Percentiles rank a stretch among this genome's conserved stretches.
Conservation (phyloP, 2,113 vertebrate species). For the Pantherophis guttatus region DNA sequence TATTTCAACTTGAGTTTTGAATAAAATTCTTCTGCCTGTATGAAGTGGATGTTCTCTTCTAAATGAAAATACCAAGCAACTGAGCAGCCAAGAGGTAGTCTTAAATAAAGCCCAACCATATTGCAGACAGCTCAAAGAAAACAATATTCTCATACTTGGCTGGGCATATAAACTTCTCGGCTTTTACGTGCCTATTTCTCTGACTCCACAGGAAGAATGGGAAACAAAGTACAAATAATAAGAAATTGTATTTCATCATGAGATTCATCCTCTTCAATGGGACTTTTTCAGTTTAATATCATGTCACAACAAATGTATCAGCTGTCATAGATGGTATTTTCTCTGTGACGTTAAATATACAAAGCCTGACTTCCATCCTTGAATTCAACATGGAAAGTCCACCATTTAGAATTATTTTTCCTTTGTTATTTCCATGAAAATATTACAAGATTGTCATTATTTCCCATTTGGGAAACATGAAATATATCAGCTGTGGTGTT, state of each 20-base stretch:
- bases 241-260: slow-evolving; percentile 44
- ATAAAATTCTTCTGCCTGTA: fast-evolving
- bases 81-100: neutral
- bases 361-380: slow-evolving; percentile 28
- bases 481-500: neutral
- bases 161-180: slow-evolving; percentile 34
- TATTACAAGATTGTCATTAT: slow-evolving; percentile 34
- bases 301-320: neutral
- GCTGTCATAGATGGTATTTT: slow-evolving; percentile 41
- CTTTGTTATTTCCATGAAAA: slow-evolving; percentile 51
- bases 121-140: slow-evolving; percentile 28
- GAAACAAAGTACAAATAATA: slow-evolving; percentile 49
- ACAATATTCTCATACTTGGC: neutral
- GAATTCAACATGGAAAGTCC: slow-evolving; percentile 42
- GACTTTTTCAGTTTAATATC: slow-evolving; percentile 23
- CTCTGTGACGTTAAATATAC: slow-evolving; percentile 43
- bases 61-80: neutral
- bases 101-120: neutral
- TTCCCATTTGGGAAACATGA: slow-evolving; percentile 33
- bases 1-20: neutral
- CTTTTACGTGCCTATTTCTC: slow-evolving; percentile 28
- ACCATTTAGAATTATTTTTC: slow-evolving; percentile 30
- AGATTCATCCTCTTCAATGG: slow-evolving; percentile 25
- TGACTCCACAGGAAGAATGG: slow-evolving; percentile 45
- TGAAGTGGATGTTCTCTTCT: neutral